phyloP scores from a whole-genome alignment of 2,797 vertebrate genomes.

The Taenioides sp. region DNA sequence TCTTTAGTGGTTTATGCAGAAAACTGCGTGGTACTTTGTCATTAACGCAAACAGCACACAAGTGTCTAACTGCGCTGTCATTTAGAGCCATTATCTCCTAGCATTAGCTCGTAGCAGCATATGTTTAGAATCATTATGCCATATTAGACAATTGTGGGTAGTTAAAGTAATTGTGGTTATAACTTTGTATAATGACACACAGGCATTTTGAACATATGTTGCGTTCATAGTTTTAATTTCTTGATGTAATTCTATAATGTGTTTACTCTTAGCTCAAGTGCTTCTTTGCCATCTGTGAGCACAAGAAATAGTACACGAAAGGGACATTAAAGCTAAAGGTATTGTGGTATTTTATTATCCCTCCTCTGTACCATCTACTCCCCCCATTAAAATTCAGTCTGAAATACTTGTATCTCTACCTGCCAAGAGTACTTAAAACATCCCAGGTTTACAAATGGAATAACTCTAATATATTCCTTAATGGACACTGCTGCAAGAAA shows the following conservation, averaged over 20 bases:
- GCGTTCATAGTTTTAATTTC: neutral
- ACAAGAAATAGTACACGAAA: neutral
- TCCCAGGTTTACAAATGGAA: neutral
- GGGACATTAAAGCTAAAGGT: no score
- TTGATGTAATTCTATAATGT: neutral
- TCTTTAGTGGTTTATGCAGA: slow-evolving; percentile 3
- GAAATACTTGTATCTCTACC: neutral
- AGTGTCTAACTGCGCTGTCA: neutral
- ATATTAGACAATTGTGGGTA: neutral
- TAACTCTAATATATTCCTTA: neutral
- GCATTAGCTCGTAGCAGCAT: neutral
- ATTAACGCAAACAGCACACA: neutral
- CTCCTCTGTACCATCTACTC: no score
- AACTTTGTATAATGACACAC: neutral
- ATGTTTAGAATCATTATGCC: slow-evolving; percentile 3
- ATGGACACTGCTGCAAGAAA: neutral
- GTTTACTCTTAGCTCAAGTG: neutral
- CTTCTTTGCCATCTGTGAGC: neutral
- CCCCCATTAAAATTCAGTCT: no score
- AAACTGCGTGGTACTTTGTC: neutral
- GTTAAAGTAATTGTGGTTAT: neutral
- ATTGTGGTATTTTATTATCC: no score
- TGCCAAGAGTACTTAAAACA: neutral
- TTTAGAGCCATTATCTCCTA: neutral
- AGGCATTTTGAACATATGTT: neutral